These are phyloP conservation scores for Microchirus variegatus DNA, from an alignment of 2,797 vertebrate genomes.

Conservation along the genomic window DNA sequence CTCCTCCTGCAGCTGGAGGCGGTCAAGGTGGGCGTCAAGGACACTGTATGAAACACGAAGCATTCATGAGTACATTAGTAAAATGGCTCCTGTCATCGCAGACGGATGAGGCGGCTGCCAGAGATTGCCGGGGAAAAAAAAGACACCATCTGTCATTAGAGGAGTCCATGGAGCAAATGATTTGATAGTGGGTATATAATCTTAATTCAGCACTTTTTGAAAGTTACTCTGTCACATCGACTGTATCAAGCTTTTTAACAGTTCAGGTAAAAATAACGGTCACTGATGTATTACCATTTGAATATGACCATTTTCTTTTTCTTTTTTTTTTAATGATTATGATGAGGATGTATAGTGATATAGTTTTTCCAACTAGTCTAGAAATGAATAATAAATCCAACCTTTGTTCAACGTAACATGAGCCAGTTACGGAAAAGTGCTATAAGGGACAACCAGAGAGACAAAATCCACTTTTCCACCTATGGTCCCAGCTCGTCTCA, in stretches of 20 bases:
- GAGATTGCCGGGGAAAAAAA: constrained; percentile 44
- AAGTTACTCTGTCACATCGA: neutral
- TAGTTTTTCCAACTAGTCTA: neutral
- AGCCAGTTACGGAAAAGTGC: too few species aligned
- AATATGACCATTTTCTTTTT: constrained; percentile 9
- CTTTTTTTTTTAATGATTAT: constrained; percentile 3
- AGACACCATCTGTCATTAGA: constrained; percentile 64
- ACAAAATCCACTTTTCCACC: too few species aligned
- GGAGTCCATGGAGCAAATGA: constrained; percentile 31
- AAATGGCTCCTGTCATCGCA: constrained; percentile 68
- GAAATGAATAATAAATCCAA: neutral
- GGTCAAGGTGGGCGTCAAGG: constrained; percentile 59
- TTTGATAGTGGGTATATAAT: constrained; percentile 39
- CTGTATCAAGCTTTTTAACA: constrained; percentile 19
- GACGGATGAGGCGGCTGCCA: constrained; percentile 63
- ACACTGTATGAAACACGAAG: constrained; percentile 57
- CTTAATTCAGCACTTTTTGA: constrained; percentile 49
- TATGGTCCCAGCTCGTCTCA: too few species aligned
- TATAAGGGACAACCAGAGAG: too few species aligned
- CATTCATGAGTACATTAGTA: constrained; percentile 63
- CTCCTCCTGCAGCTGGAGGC: constrained; percentile 35
- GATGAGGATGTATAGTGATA: neutral
- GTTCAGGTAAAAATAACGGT: constrained; percentile 16
- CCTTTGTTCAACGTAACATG: neutral
- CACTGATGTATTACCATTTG: constrained; percentile 6